These are phyloP conservation scores for Microtus oregoni DNA, from an alignment of 2,113 vertebrate species.

Conservation along the genomic window DNA sequence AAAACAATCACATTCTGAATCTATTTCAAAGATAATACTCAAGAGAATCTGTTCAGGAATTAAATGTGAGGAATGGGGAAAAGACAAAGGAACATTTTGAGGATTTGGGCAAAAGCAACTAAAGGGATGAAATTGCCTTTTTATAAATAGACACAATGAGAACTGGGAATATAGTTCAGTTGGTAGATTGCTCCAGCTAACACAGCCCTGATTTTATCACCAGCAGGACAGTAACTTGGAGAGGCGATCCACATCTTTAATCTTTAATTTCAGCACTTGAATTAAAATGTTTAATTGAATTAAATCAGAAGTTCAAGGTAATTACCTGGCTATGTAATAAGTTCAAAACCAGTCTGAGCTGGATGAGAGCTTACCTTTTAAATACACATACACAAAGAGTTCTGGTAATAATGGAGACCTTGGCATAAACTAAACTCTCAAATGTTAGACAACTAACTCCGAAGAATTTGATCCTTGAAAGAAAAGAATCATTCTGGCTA, in stretches of 20 bases:
- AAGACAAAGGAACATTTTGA: not conserved
- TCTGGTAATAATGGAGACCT: not conserved
- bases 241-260: not conserved
- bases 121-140: not conserved
- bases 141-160: not conserved
- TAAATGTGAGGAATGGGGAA: not conserved
- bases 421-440: not conserved
- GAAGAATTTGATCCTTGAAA: not conserved
- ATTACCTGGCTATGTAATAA: not conserved
- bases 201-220: not conserved
- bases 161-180: not conserved
- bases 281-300: too few relatives aligned
- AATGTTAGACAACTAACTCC: not conserved
- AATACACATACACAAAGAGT: not conserved
- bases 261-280: not conserved
- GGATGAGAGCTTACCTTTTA: not conserved
- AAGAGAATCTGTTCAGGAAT: not conserved
- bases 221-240: not conserved
- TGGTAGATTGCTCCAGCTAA: not conserved
- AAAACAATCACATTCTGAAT: not conserved
- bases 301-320: not conserved
- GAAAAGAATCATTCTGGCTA: not conserved
- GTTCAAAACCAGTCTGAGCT: not conserved
- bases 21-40: not conserved
- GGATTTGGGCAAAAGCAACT: not conserved